Evolutionary conservation across 2,113 vertebrate genomes (phyloP).

Genomic region (Nothocercus nigrocapillus): DNA sequence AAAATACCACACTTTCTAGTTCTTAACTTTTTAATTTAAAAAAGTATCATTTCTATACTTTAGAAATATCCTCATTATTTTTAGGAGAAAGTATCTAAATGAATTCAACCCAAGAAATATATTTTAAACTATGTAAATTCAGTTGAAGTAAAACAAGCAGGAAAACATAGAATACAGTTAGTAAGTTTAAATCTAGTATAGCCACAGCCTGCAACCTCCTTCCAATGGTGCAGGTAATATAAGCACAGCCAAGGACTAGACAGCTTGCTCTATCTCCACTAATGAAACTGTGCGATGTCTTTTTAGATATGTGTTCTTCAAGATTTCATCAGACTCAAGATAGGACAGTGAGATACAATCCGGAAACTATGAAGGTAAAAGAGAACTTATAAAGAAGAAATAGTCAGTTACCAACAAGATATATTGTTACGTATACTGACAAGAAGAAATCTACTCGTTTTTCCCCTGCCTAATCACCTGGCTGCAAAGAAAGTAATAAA

Average conservation of each 20-base stretch:
- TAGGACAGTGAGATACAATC: not conserved
- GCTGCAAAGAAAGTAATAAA: not conserved
- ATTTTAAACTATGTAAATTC: not conserved
- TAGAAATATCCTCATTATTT: not conserved
- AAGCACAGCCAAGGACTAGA: not conserved
- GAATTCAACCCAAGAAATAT: not conserved
- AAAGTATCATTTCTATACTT: not conserved
- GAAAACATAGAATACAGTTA: fast-evolving
- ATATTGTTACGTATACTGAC: not conserved
- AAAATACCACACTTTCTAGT: not conserved
- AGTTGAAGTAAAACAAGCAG: not conserved
- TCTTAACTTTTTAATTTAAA: not conserved
- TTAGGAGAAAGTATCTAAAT: not conserved
- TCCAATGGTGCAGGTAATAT: not conserved
- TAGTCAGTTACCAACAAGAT: not conserved
- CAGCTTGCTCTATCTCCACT: not conserved
- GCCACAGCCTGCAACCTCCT: not conserved
- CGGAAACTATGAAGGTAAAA: not conserved
- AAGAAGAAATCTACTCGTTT: not conserved
- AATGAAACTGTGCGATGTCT: not conserved
- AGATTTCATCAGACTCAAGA: not conserved
- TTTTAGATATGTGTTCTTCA: not conserved
- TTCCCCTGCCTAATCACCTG: not conserved
- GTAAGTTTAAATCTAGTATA: not conserved
- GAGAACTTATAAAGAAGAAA: not conserved